Evolutionary conservation across 2,113 vertebrate species (phyloP).

Genomic region (Chamaetylas fuelleborni): DNA sequence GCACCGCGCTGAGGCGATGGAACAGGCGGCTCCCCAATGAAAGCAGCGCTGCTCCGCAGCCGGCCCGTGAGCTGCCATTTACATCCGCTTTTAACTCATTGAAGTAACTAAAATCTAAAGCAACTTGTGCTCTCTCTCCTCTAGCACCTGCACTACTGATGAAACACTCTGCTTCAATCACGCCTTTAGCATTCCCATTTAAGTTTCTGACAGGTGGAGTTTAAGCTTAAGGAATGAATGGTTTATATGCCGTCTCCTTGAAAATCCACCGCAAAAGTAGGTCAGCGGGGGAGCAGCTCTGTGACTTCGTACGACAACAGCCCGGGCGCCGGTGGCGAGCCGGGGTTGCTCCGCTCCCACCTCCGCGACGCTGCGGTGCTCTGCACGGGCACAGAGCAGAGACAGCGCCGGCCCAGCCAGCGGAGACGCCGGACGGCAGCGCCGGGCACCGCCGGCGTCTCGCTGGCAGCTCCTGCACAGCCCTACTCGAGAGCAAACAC

Average conservation of each 20-base stretch:
- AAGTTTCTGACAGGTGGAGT: constrained; percentile 14
- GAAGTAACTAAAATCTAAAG: not conserved
- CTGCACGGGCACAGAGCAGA: not conserved
- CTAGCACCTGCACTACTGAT: not conserved
- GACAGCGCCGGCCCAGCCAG: not conserved
- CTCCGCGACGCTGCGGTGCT: not conserved
- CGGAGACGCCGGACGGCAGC: not conserved
- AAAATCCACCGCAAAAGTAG: constrained; percentile 11
- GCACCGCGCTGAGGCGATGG: fast-evolving
- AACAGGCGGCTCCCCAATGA: not conserved
- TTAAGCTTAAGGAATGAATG: constrained; percentile 35
- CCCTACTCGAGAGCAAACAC: not conserved
- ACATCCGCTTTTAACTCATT: not conserved
- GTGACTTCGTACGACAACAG: not conserved
- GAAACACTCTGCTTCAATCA: not conserved
- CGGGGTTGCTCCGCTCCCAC: not conserved
- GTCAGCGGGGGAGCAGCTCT: not conserved
- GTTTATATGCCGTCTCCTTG: not conserved
- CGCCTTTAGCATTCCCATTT: not conserved
- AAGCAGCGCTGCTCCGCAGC: not conserved
- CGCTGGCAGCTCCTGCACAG: not conserved
- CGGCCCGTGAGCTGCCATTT: not conserved
- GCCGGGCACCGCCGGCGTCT: not conserved
- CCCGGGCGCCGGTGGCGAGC: not conserved
- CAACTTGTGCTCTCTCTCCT: not conserved